Evolutionary conservation across 1,140 invertebrate species (phyloP).

Genomic region (Apis laboriosa): DNA sequence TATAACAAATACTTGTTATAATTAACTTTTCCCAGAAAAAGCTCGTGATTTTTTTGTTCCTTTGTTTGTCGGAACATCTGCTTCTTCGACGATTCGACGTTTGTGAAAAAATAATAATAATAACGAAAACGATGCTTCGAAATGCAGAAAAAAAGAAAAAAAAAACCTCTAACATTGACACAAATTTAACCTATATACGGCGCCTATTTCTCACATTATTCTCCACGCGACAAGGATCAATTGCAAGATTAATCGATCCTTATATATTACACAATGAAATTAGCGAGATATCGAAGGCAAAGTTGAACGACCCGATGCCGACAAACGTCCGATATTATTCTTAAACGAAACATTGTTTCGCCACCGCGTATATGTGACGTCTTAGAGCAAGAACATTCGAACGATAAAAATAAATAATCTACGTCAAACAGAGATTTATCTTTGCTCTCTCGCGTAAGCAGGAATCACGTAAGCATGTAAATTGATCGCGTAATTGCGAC

Average conservation of each 20-base stretch:
- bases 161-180: too few relatives aligned
- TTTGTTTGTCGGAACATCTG: too few relatives aligned
- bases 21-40: too few relatives aligned
- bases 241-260: neutral
- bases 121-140: too few relatives aligned
- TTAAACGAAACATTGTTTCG: neutral
- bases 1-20: too few relatives aligned
- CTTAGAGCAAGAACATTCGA: neutral
- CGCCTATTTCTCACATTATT: neutral
- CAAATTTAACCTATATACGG: neutral
- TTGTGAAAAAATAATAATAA: too few relatives aligned
- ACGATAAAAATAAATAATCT: neutral
- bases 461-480: slow-evolving; percentile 16
- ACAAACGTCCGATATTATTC: neutral
- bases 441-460: neutral
- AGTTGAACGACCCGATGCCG: neutral
- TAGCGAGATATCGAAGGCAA: neutral
- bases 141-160: too few relatives aligned
- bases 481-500: neutral
- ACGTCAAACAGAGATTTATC: slow-evolving; percentile 5
- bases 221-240: neutral
- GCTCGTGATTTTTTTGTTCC: too few relatives aligned
- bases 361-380: neutral
- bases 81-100: too few relatives aligned
- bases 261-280: neutral